Conservation (phyloP, 2,113 vertebrate genomes). For the Indri indri region DNA sequence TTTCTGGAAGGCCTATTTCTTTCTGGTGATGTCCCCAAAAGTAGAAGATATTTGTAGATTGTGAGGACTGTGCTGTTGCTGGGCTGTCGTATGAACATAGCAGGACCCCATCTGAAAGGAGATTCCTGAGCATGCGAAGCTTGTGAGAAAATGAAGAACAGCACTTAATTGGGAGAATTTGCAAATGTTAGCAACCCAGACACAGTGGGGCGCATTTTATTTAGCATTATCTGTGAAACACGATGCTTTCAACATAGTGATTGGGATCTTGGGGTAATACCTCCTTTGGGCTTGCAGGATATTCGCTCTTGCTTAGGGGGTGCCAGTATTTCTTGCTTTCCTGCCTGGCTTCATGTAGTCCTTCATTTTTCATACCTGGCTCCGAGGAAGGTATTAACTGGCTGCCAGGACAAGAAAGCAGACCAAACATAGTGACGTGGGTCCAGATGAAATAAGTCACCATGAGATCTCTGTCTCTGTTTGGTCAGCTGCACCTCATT, state of each 20-base stretch:
- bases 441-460: conserved; percentile 26
- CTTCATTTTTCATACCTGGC: conserved; percentile 54
- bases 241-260: neutral
- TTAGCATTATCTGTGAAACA: conserved; percentile 60
- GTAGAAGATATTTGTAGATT: neutral
- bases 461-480: conserved; percentile 1
- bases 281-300: conserved; percentile 47
- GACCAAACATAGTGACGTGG: neutral
- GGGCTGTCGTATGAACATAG: neutral
- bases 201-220: conserved; percentile 41
- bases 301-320: conserved; percentile 50
- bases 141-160: conserved; percentile 18
- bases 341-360: conserved; percentile 22
- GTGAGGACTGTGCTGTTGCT: neutral
- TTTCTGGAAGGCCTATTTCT: neutral
- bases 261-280: conserved; percentile 41
- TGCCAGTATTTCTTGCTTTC: conserved; percentile 29
- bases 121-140: neutral
- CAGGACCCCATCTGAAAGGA: neutral
- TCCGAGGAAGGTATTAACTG: conserved; percentile 36
- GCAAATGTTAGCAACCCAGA: conserved; percentile 47
- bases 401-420: conserved; percentile 12
- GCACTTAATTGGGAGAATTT: conserved; percentile 26
- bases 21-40: neutral
- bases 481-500: neutral